Evolutionary conservation across 2,113 vertebrate genomes (phyloP).

Genomic region (Nyctereutes procyonoides): DNA sequence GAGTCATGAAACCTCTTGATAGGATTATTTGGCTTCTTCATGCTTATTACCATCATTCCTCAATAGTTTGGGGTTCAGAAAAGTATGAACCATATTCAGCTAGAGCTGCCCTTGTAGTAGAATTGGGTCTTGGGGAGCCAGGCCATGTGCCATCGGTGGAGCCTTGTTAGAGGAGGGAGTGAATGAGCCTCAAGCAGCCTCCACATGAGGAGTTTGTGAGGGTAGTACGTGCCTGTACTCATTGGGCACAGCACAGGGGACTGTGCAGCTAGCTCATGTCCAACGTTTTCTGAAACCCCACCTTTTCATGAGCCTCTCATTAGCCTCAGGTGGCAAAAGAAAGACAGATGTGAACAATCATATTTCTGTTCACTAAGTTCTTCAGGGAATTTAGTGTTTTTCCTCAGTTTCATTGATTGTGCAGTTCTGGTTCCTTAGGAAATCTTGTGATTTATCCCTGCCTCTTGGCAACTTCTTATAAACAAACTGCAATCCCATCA

Average conservation of each 20-base stretch:
- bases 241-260: background rate
- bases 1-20: background rate
- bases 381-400: slow-evolving; percentile 15
- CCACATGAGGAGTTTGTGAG: background rate
- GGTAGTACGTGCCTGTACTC: background rate
- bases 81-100: background rate
- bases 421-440: background rate
- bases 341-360: background rate
- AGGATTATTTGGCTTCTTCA: slow-evolving; percentile 10
- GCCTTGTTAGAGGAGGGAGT: background rate
- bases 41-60: background rate
- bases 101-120: background rate
- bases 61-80: background rate
- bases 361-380: slow-evolving; percentile 21
- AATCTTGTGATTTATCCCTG: slow-evolving; percentile 5
- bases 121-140: background rate
- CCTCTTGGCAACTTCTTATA: background rate
- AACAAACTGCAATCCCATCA: background rate
- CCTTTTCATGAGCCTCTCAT: background rate
- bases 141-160: background rate
- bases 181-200: background rate
- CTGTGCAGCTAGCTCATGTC: background rate
- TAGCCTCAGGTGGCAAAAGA: background rate
- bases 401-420: slow-evolving; percentile 4
- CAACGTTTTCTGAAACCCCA: background rate